These are phyloP conservation scores for Hypomesus transpacificus DNA, from an alignment of 2,113 vertebrate genomes.

Conservation along the genomic window DNA sequence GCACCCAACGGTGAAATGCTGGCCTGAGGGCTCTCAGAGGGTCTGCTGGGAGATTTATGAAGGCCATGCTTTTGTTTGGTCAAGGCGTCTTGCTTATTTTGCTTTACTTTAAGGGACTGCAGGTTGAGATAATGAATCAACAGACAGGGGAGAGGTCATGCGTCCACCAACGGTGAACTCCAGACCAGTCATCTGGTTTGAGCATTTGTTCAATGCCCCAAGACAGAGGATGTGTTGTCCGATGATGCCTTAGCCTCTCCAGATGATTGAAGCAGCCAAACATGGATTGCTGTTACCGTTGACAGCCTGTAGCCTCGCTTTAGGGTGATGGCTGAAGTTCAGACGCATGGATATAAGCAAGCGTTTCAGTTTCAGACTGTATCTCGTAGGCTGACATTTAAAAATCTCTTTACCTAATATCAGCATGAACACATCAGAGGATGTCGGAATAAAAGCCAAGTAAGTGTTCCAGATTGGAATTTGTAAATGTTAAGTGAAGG, in stretches of 20 bases:
- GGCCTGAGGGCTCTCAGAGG: slow-evolving; percentile 38
- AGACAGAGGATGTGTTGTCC: not conserved
- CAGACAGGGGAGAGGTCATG: slow-evolving; percentile 39
- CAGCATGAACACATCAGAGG: no score
- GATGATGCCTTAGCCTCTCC: slow-evolving; percentile 9
- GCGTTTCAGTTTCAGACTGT: no score
- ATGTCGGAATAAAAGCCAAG: no score
- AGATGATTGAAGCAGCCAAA: slow-evolving; percentile 22
- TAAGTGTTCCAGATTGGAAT: not conserved
- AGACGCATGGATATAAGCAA: no score
- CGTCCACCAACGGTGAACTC: slow-evolving; percentile 35
- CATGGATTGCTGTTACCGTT: slow-evolving; percentile 15
- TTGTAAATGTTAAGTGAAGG: slow-evolving; percentile 60
- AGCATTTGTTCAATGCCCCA: slow-evolving; percentile 33
- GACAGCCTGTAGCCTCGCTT: slow-evolving; percentile 10
- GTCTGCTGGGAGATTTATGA: slow-evolving; percentile 59
- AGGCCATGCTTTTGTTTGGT: slow-evolving; percentile 54
- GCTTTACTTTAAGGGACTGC: slow-evolving; percentile 51
- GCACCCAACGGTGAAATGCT: slow-evolving; percentile 25
- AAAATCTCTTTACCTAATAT: no score
- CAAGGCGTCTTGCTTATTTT: slow-evolving; percentile 58
- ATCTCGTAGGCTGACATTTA: no score
- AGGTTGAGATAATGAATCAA: slow-evolving; percentile 63
- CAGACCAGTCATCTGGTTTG: slow-evolving; percentile 50
- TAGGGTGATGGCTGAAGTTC: not conserved